Conservation (phyloP, 2,888 invertebrate genomes). For the Belgica antarctica region DNA sequence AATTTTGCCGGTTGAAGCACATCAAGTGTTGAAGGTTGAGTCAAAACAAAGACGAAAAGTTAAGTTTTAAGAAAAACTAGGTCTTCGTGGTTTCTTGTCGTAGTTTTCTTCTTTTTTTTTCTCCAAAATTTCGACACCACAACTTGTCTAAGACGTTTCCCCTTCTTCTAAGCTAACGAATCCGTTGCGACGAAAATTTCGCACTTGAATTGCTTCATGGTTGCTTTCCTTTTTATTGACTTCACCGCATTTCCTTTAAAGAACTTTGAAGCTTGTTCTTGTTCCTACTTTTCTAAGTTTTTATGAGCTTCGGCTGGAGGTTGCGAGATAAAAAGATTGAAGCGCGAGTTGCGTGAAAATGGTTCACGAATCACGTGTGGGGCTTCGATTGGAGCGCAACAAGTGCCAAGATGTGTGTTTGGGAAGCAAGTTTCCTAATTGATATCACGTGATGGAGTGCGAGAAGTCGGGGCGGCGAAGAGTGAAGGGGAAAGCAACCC, state of each 20-base stretch:
- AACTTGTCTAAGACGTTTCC: no score
- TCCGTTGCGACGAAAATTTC: slow-evolving; percentile 19
- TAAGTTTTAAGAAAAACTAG: no score
- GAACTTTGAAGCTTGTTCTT: not conserved
- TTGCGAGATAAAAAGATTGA: slow-evolving; percentile 30
- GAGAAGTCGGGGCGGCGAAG: not conserved
- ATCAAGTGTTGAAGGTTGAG: no score
- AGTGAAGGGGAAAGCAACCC: not conserved
- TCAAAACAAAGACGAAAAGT: no score
- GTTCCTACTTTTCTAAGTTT: not conserved
- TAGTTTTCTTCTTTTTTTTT: no score
- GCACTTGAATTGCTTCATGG: slow-evolving; percentile 32
- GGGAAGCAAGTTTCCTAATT: not conserved
- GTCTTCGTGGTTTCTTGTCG: no score
- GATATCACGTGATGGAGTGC: not conserved
- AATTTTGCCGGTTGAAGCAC: no score
- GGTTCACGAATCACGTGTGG: not conserved
- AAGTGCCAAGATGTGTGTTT: not conserved
- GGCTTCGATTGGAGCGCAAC: slow-evolving; percentile 14
- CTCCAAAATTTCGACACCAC: no score
- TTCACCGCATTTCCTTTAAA: not conserved
- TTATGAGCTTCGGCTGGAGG: not conserved
- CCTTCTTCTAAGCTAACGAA: no score
- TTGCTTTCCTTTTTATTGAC: not conserved
- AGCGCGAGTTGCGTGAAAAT: not conserved